Evolutionary conservation across 2,113 vertebrate species (phyloP).

Genomic region (Alaudala cheleensis): DNA sequence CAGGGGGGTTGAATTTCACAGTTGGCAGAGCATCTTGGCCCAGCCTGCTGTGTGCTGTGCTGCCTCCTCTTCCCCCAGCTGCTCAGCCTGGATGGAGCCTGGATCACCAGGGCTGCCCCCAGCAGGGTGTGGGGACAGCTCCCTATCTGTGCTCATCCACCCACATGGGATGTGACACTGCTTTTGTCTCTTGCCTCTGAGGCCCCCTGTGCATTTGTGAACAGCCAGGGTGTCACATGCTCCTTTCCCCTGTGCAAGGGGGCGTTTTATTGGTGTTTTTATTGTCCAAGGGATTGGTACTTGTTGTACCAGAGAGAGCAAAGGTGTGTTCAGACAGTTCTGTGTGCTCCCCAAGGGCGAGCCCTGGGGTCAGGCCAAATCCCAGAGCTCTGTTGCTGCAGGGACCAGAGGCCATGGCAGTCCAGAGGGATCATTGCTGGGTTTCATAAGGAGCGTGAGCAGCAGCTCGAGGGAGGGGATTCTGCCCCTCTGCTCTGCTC

Average conservation of each 20-base stretch:
- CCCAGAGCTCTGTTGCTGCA: background rate
- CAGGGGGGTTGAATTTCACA: background rate
- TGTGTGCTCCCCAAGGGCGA: background rate
- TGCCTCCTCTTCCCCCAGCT: background rate
- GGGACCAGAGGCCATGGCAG: background rate
- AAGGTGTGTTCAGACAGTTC: background rate
- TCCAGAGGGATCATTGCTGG: background rate
- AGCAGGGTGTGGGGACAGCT: background rate
- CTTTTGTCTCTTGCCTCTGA: background rate
- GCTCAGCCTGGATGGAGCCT: background rate
- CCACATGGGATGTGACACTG: accelerated
- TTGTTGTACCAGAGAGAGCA: background rate
- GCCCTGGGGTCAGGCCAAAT: background rate
- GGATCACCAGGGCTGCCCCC: background rate
- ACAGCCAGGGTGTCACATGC: accelerated
- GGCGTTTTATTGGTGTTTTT: accelerated
- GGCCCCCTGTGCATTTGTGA: background rate
- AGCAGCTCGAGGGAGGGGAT: accelerated
- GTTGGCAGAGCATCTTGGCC: background rate
- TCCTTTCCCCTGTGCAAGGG: accelerated
- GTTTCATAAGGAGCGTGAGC: accelerated
- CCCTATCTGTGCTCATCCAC: background rate
- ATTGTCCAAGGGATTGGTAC: too few species aligned
- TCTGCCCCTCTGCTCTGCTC: background rate
- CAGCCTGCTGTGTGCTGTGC: background rate